A percentile compares a stretch with the other conserved stretches of the same genome.
phyloP scores from a whole-genome alignment of 1,140 invertebrate genomes.

The Drosophila takahashii region DNA sequence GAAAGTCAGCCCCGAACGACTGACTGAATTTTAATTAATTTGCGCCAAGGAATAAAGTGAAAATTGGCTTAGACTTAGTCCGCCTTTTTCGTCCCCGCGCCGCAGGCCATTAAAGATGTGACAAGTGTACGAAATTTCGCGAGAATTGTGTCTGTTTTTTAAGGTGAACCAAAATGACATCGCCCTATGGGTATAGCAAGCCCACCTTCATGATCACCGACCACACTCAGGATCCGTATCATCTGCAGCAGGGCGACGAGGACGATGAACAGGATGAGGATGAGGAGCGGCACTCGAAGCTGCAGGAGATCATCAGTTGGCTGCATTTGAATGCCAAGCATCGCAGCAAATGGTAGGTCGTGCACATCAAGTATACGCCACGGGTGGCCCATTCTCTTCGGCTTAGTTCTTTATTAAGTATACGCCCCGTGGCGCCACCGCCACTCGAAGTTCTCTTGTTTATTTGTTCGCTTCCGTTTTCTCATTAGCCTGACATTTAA shows the following conservation, averaged over 20 bases:
- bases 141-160: slow-evolving; percentile 2
- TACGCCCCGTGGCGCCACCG: neutral
- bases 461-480: slow-evolving; percentile 10
- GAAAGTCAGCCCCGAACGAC: slow-evolving; percentile 33
- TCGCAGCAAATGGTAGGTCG: slow-evolving; percentile 58
- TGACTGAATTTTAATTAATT: slow-evolving; percentile 64
- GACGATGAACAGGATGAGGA: slow-evolving; percentile 59
- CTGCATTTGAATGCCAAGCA: slow-evolving; percentile 64
- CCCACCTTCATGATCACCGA: slow-evolving; percentile 76
- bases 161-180: slow-evolving; percentile 45
- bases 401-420: slow-evolving; percentile 20
- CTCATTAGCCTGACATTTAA: slow-evolving; percentile 34
- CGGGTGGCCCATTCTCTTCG: slow-evolving; percentile 5
- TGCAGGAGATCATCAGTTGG: slow-evolving; percentile 70
- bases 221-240: slow-evolving; percentile 63
- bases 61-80: slow-evolving; percentile 40
- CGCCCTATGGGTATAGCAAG: slow-evolving; percentile 58
- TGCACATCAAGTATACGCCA: slow-evolving; percentile 45
- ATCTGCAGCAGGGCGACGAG: slow-evolving; percentile 32
- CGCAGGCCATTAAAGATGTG: slow-evolving; percentile 22
- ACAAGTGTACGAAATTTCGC: slow-evolving; percentile 3
- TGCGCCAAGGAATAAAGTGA: slow-evolving; percentile 30
- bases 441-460: slow-evolving; percentile 15
- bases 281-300: slow-evolving; percentile 60
- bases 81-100: neutral